A percentile compares a stretch with the other conserved stretches of the same genome.
Evolutionary conservation across 2,797 vertebrate genomes (phyloP).

Genomic region (Australoheros facetus): DNA sequence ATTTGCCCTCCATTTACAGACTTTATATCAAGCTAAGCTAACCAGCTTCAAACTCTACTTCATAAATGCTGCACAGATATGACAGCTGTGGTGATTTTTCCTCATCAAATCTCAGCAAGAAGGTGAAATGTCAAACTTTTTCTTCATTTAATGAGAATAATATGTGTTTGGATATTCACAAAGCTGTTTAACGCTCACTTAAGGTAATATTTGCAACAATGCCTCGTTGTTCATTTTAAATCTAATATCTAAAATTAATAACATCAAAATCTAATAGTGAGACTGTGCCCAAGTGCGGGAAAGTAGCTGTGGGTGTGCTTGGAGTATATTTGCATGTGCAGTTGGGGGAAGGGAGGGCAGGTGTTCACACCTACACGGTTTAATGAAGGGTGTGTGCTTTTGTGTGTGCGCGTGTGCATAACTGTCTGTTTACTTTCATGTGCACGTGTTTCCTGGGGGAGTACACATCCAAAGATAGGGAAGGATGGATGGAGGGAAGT

Average conservation of each 20-base stretch:
- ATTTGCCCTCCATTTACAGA: no score
- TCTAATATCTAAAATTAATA: slow-evolving; percentile 34
- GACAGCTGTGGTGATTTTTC: background rate
- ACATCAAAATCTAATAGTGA: slow-evolving; percentile 47
- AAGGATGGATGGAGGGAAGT: slow-evolving; percentile 47
- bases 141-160: background rate
- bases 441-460: slow-evolving; percentile 33
- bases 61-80: background rate
- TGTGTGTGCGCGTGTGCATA: slow-evolving; percentile 25
- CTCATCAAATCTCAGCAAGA: background rate
- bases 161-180: background rate
- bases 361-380: slow-evolving; percentile 75
- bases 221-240: slow-evolving; percentile 50
- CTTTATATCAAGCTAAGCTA: background rate
- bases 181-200: background rate
- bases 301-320: slow-evolving; percentile 43
- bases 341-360: slow-evolving; percentile 74
- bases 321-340: slow-evolving; percentile 58
- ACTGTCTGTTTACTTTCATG: slow-evolving; percentile 62
- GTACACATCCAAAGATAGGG: slow-evolving; percentile 45
- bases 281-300: slow-evolving; percentile 46
- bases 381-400: slow-evolving; percentile 62
- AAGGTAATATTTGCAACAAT: slow-evolving; percentile 29
- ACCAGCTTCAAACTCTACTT: background rate
- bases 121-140: background rate